phyloP scores from a whole-genome alignment of 2,113 vertebrate species.

The Acanthochromis polyacanthus region DNA sequence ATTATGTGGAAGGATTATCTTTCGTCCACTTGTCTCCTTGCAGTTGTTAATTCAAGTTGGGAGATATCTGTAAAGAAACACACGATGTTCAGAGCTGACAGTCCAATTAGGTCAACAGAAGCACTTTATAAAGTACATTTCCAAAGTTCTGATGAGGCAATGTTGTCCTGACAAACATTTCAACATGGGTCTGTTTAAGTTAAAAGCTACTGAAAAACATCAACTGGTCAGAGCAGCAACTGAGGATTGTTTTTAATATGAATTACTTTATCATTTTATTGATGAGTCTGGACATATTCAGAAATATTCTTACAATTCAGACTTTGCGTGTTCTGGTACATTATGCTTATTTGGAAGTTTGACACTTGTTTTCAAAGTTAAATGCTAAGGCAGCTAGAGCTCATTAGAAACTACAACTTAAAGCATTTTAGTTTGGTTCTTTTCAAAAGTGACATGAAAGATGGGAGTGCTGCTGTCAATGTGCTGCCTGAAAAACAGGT shows the following conservation, averaged over 20 bases:
- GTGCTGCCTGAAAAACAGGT: neutral
- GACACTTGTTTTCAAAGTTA: neutral
- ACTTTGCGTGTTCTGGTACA: neutral
- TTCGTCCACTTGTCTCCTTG: slow-evolving; percentile 22
- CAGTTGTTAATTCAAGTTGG: slow-evolving; percentile 12
- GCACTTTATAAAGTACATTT: neutral
- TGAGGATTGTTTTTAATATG: too few relatives aligned
- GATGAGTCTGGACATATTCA: too few relatives aligned
- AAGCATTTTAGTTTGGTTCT: neutral
- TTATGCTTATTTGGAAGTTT: neutral
- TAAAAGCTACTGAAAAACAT: too few relatives aligned
- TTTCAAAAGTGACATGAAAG: neutral
- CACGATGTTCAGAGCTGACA: slow-evolving; percentile 1
- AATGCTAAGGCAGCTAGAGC: neutral
- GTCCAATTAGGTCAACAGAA: neutral
- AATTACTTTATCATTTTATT: too few relatives aligned
- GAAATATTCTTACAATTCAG: neutral
- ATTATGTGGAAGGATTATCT: neutral
- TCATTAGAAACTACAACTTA: neutral
- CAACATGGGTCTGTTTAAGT: slow-evolving; percentile 1
- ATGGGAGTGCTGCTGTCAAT: neutral
- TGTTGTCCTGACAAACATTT: slow-evolving; percentile 13
- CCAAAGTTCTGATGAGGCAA: slow-evolving; percentile 3
- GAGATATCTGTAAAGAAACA: slow-evolving; percentile 65
- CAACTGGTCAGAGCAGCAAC: too few relatives aligned